Percentiles rank a stretch among this genome's conserved stretches.
These are phyloP conservation scores for Pardalotus punctatus DNA, from an alignment of 2,113 vertebrate genomes.

Conservation along the genomic window DNA sequence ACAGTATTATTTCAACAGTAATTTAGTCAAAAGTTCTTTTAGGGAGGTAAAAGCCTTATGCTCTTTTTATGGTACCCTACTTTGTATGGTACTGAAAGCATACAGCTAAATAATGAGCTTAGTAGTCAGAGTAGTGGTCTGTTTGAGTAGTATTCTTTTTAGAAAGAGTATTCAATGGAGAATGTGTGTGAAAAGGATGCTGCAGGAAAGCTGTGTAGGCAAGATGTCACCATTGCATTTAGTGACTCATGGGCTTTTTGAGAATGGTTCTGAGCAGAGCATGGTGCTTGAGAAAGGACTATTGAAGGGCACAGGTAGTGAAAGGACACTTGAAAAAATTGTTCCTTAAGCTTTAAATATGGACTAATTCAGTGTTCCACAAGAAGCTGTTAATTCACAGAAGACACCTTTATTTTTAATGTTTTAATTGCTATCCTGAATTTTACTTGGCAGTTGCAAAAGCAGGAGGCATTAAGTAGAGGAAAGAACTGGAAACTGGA, in stretches of 20 bases:
- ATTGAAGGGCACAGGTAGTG: background rate
- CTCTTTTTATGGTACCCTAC: fast-evolving
- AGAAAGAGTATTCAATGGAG: background rate
- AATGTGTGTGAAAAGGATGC: background rate
- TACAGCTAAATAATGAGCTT: background rate
- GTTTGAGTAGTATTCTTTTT: background rate
- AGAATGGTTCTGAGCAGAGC: background rate
- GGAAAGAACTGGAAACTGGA: background rate
- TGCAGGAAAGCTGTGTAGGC: background rate
- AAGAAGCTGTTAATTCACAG: background rate
- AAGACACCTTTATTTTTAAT: background rate
- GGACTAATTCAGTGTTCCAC: background rate
- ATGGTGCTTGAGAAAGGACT: background rate
- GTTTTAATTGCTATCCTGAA: background rate
- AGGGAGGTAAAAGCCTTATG: background rate
- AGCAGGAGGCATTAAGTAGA: background rate
- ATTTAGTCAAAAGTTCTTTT: background rate
- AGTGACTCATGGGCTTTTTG: background rate
- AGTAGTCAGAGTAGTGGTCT: background rate
- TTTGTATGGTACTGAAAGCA: background rate
- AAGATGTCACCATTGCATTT: fast-evolving
- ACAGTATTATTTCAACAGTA: background rate
- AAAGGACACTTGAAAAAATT: background rate
- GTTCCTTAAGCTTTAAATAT: background rate
- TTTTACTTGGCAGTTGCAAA: background rate